Evolutionary conservation across 2,888 invertebrate genomes (phyloP), one percentile per base, ranked within the genome.

Genomic region (Pristionchus entomophagus): DNA sequence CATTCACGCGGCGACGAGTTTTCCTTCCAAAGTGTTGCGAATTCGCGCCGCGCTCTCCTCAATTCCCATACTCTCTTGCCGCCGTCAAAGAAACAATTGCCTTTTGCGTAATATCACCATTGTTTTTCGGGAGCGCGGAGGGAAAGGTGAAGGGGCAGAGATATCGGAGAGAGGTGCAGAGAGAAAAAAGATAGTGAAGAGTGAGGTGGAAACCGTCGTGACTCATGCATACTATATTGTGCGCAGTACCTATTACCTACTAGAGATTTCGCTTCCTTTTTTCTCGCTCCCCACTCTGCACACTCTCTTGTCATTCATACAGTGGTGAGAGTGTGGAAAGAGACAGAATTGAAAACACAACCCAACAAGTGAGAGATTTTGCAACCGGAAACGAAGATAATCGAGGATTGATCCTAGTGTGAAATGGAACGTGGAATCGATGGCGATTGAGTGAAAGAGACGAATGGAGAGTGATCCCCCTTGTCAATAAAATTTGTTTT

Each of bases 401-500:
- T 65, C 35, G 65, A 32, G 32, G 45, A 45, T 45, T 14, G 8
- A 45, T 45, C 14, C 45, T 6, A 45, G 45, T 45, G 45, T 6
- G 45, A 45, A 45, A 45, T n/a, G n/a, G n/a, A n/a, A n/a, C n/a
- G n/a, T n/a, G 26, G 59, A 59, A 59, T 59, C 29, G 17, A 59
- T 59, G 59, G 10, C 29, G 59, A 59, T 29, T 29, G 22, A 65
- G 32, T 45, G 14, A 45, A 6, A 65, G 29, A 35, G 62, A 35
- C 19, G 35, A 35, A 26, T 5, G 65, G 35, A 8, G n/a, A 59
- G 22, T 35, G 65, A 65, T 22, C 56, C 56, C 45, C 45, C 65
- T 65, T 65, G 65, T 65, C 65, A 65, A 65, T 65, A 65, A 65
- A 65, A 65, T 32, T n/a, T 65, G 65, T 65, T 65, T 65, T 65